These are phyloP conservation scores for Synergus itoensis DNA, from an alignment of 2,888 invertebrate genomes.

Conservation along the genomic window DNA sequence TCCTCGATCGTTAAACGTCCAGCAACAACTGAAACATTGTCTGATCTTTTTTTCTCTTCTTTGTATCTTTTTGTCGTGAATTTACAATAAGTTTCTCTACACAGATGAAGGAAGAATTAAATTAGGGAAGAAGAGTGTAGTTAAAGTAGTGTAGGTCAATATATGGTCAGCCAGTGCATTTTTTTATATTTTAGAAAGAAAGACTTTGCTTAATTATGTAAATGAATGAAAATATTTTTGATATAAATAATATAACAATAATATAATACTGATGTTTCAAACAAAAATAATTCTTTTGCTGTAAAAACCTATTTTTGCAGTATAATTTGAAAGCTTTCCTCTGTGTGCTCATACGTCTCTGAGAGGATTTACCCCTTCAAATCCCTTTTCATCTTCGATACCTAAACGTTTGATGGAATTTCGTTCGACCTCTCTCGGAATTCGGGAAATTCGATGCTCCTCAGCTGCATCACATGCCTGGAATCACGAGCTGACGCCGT, in stretches of 20 bases:
- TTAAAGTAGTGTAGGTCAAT: background rate
- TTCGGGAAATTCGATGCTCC: constrained; percentile 65
- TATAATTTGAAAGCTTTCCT: constrained; percentile 25
- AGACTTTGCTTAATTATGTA: no score
- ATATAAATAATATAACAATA: no score
- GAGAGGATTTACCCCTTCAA: constrained; percentile 18
- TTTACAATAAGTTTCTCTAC: background rate
- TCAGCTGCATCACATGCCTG: constrained; percentile 51
- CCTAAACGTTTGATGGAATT: constrained; percentile 55
- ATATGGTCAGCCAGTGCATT: no score
- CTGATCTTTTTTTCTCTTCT: background rate
- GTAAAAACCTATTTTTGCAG: background rate
- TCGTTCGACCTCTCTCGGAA: constrained; percentile 58
- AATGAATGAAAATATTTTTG: no score
- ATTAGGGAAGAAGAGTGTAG: no score
- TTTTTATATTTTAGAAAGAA: no score
- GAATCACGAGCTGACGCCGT: constrained; percentile 50
- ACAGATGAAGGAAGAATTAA: no score
- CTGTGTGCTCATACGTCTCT: constrained; percentile 13
- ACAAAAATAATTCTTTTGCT: background rate
- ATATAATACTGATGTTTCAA: background rate
- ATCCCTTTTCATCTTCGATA: constrained; percentile 46
- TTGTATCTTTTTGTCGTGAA: background rate
- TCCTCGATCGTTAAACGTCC: constrained; percentile 42
- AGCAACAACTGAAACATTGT: background rate